Evolutionary conservation across 2,797 vertebrate genomes (phyloP).

Genomic region (Remorina albescens): DNA sequence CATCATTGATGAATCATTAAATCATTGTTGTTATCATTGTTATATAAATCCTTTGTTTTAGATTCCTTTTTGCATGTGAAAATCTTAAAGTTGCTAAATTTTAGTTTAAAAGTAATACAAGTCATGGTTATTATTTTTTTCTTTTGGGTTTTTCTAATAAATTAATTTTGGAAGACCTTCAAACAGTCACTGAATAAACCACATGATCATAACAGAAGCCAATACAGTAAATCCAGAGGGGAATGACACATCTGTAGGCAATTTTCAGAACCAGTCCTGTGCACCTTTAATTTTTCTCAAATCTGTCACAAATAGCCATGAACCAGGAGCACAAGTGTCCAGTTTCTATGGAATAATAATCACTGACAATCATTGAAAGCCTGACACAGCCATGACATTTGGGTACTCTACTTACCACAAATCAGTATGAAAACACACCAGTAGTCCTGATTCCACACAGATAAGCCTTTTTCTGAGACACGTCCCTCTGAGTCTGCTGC

Average conservation of each 20-base stretch:
- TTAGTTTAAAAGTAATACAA: too few species aligned
- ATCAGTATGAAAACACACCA: conserved; percentile 41
- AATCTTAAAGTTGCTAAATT: background rate
- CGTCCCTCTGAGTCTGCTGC: conserved; percentile 49
- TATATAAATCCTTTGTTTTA: too few species aligned
- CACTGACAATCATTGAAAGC: conserved; percentile 30
- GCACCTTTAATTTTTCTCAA: conserved; percentile 16
- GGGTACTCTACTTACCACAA: conserved; percentile 30
- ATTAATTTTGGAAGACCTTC: background rate
- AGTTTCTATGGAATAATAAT: conserved; percentile 27
- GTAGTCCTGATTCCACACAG: conserved; percentile 46
- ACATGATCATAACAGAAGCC: background rate
- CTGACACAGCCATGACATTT: conserved; percentile 16
- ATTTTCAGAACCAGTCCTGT: conserved; percentile 8
- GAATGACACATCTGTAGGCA: conserved; percentile 11
- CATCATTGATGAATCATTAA: background rate
- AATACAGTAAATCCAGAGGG: background rate
- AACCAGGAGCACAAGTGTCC: conserved; percentile 24
- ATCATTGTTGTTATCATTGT: too few species aligned
- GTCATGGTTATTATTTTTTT: background rate
- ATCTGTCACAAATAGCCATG: conserved; percentile 14
- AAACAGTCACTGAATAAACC: background rate
- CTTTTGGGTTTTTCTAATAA: background rate
- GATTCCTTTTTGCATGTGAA: background rate
- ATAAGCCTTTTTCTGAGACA: conserved; percentile 28